These are phyloP conservation scores for rat (Rattus norvegicus) DNA, from an alignment of 2,113 vertebrate species.

Conservation along the genomic window DNA sequence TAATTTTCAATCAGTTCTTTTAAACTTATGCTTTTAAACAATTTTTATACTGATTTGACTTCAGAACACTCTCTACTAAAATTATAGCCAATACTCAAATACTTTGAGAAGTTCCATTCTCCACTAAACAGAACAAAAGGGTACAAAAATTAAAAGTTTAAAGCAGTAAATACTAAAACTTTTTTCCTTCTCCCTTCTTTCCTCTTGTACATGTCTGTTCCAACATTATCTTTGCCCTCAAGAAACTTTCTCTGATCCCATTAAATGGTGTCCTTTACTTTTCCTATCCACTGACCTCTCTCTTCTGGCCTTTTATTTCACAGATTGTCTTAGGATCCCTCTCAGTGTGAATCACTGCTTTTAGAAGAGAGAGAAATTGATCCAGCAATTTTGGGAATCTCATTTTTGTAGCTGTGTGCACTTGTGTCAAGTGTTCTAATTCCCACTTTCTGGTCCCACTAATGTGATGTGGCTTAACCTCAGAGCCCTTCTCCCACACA, in stretches of 20 bases:
- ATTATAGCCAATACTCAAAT: neutral
- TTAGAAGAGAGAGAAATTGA: neutral
- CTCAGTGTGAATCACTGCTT: neutral
- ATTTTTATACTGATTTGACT: neutral
- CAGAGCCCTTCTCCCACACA: neutral
- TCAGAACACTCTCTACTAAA: neutral
- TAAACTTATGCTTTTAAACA: neutral
- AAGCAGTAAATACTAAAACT: neutral
- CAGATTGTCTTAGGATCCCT: neutral
- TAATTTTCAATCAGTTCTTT: neutral
- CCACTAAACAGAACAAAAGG: neutral
- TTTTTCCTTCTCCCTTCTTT: neutral
- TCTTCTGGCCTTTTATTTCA: neutral
- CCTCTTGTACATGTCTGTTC: neutral
- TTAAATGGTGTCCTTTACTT: neutral
- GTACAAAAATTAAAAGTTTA: neutral
- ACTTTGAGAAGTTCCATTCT: slow-evolving; percentile 10
- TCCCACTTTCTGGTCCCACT: neutral
- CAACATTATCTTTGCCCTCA: neutral
- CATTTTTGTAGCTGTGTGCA: neutral
- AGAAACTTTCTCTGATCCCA: neutral
- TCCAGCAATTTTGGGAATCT: slow-evolving; percentile 10
- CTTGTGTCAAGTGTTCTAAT: neutral
- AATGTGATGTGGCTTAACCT: neutral
- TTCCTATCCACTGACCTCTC: neutral